A percentile compares a stretch with the other conserved stretches of the same genome.
Conservation (phyloP, 2,113 vertebrate genomes). For the Aphelocoma coerulescens region DNA sequence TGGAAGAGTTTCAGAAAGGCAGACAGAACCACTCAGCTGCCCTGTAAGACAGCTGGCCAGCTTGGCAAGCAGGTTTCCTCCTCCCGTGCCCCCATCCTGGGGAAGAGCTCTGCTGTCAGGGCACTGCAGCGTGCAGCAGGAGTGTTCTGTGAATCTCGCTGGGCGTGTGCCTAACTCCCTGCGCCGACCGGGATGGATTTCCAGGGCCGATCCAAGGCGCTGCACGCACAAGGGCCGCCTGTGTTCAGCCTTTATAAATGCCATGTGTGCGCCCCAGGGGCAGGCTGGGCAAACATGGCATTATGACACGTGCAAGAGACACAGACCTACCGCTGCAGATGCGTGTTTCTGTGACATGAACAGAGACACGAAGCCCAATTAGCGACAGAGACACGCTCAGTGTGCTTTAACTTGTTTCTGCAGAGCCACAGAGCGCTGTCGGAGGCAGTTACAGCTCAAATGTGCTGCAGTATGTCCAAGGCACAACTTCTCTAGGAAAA, state of each 20-base stretch:
- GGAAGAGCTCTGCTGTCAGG: neutral
- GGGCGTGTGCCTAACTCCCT: neutral
- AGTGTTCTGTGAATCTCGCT: neutral
- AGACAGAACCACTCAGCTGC: neutral
- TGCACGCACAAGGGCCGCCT: neutral
- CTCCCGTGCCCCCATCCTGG: fast-evolving
- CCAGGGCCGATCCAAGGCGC: neutral
- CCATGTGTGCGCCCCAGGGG: neutral
- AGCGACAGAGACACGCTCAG: neutral
- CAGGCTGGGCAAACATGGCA: neutral
- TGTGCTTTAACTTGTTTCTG: neutral
- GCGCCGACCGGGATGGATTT: neutral
- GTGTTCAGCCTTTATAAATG: neutral
- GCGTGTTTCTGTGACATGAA: neutral
- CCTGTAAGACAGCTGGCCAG: neutral
- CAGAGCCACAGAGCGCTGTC: neutral
- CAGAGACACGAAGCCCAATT: neutral
- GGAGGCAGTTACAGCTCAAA: neutral
- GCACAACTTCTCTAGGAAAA: neutral
- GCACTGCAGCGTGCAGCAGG: neutral
- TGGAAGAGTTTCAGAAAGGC: neutral
- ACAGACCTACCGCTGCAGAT: neutral
- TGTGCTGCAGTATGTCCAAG: fast-evolving
- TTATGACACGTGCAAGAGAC: neutral
- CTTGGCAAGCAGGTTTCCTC: neutral